A percentile compares a stretch with the other conserved stretches of the same genome.
phyloP scores from a whole-genome alignment of 2,888 invertebrate genomes.

The Eledone cirrhosa region DNA sequence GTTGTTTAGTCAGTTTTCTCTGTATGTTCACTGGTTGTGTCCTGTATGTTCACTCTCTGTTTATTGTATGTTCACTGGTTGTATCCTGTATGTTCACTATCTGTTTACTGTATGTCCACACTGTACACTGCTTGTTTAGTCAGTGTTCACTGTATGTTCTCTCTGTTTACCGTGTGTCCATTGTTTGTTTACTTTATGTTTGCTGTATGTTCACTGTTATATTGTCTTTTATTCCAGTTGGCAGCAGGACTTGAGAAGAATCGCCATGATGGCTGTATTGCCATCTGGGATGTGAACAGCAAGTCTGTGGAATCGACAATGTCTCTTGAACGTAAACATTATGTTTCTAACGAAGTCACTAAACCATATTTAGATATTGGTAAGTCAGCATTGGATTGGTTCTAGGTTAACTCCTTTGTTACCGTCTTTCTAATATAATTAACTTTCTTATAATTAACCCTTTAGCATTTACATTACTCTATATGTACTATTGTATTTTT shows the following conservation, averaged over 20 bases:
- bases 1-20: neutral
- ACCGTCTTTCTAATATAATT: no score
- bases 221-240: conserved; percentile 66
- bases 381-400: conserved; percentile 30
- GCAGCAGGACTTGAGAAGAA: conserved; percentile 90
- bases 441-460: no score
- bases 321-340: conserved; percentile 45
- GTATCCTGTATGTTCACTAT: no score
- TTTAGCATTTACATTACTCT: no score
- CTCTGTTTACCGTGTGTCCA: no score
- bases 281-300: conserved; percentile 84
- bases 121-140: no score
- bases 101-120: no score
- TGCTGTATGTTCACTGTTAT: neutral
- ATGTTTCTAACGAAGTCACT: conserved; percentile 46
- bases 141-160: no score
- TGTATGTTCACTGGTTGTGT: neutral
- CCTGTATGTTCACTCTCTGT: neutral
- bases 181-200: no score
- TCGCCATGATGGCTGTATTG: conserved; percentile 85
- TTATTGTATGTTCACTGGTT: no score
- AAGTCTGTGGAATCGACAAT: conserved; percentile 39
- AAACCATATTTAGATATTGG: conserved; percentile 53
- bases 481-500: no score
- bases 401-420: no score